A percentile compares a stretch with the other conserved stretches of the same genome.
Evolutionary conservation across 64 coral and sea anemone species (phyloP).

Genomic region (Acropora tenuis): DNA sequence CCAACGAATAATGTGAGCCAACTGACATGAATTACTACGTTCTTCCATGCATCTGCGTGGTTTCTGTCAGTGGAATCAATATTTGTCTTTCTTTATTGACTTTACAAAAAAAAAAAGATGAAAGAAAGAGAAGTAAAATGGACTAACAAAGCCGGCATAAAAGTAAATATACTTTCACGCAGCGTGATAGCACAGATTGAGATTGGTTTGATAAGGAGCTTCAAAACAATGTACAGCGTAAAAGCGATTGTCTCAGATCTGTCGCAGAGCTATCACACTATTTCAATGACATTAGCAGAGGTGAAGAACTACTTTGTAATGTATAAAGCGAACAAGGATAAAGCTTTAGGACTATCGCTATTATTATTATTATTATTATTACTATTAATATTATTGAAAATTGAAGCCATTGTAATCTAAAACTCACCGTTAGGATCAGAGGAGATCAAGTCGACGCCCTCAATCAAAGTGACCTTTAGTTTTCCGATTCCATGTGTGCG

Average conservation of each 20-base stretch:
- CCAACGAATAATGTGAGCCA: background rate
- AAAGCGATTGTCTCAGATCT: too few species aligned
- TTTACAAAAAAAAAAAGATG: background rate
- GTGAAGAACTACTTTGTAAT: too few species aligned
- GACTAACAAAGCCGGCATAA: background rate
- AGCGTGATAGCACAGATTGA: too few species aligned
- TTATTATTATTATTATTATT: too few species aligned
- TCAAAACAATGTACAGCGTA: too few species aligned
- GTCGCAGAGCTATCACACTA: too few species aligned
- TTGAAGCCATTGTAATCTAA: background rate
- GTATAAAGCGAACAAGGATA: background rate
- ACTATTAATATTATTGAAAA: too few species aligned
- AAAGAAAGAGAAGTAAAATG: background rate
- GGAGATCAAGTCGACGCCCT: slow-evolving; percentile 83
- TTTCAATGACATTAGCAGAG: too few species aligned
- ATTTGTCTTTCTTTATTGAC: background rate
- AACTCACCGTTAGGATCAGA: slow-evolving; percentile 91
- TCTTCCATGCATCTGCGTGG: background rate
- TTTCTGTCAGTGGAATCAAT: background rate
- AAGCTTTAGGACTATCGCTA: too few species aligned
- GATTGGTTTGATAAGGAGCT: too few species aligned
- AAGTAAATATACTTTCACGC: too few species aligned
- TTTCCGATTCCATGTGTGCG: slow-evolving; percentile 79
- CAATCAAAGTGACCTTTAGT: slow-evolving; percentile 82
- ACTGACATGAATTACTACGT: background rate